Evolutionary conservation across 2,888 invertebrate species (phyloP), one percentile per base, ranked within the genome.

Genomic region (Eupithecia insigniata): DNA sequence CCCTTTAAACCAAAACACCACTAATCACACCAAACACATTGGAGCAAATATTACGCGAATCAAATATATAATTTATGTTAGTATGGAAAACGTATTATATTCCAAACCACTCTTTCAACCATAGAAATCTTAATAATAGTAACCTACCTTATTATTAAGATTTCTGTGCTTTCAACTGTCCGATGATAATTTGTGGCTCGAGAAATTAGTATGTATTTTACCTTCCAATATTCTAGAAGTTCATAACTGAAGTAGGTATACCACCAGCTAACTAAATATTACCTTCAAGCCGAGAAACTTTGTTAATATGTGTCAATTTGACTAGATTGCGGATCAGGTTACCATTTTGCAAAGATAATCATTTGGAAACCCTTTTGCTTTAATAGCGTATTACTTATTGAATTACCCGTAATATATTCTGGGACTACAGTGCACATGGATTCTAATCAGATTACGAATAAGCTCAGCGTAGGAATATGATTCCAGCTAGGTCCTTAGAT

Each of bases 391-490:
- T 12, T 34, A 34, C 61, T 34, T 34, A 62, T 34, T 34, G 32
- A 62, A 62, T 62, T 62, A 62, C 32, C 55, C 34, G 61, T 12
- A 62, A 62, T 62, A 61, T 32, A 62, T 62, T 62, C 34, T 34
- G n/a, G 6, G 61, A 32, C 30, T n/a, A 18, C 28, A 34, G 32
- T 62, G n/a, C 34, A 62, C 22, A n/a, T n/a, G 34, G 34, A 2
- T 34, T 62, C 22, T 62, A 62, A 62, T 34, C 18, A 62, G 61
- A 61, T 61, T 61, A 32, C n/a, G 61, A 61, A 34, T 61, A 61
- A 32, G 61, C 32, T 62, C 26, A n/a, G n/a, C 26, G 26, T 12
- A n/a, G n/a, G 30, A 60, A 69, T 55, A 66, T 32, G 36, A 60
- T 58, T 68, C 67, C 28, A 36, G 62, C 60, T 60, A 51, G 66